Evolutionary conservation across 2,113 vertebrate species (phyloP), one percentile per base, ranked within the genome.

Genomic region (Anoura caudifer): DNA sequence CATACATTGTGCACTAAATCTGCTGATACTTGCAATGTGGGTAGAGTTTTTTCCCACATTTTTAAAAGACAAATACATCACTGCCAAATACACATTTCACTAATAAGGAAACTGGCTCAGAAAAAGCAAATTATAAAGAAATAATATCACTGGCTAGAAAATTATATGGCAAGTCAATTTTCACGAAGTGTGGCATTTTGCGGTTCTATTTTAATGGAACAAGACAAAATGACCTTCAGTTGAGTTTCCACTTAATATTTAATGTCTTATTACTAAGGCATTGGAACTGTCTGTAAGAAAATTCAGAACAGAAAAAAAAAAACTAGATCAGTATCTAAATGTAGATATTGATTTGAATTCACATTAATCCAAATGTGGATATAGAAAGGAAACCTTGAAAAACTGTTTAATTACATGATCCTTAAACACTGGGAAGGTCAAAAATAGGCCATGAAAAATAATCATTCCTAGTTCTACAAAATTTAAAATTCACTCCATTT

Each of bases 91-190:
- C 43, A 38, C 13, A 96, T 75, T 84, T 95, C 93, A 14, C 2
- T 91, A 92, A 84, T 96, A 96, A 96, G 87, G 20, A 91, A 96
- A 91, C 38, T 97, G 77, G 52, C 84, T 94, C 45, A 80, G 61
- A 81, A 96, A 92, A 96, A 54, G 82, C 3, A 93, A 88, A 90
- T 90, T 92, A 80, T 63, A 86, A 96, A 81, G 41, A 97, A 90
- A 97, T 94, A 95, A 90, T 86, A 95, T 91, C 24, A 65, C 63
- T 95, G 28, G 63, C 15, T 73, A 95, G 43, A 97, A 97, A 97
- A 96, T 97, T 94, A 91, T 43, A 97, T 41, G 69, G 86, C 84
- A 97, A 97, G 86, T 87, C 63, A 94, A 91, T 80, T 96, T 70
- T 91, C 50, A 80, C 56, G 59, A 94, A 95, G 12, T 95, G 41